phyloP scores from a whole-genome alignment of 2,888 invertebrate genomes.

The Ochlodes sylvanus region DNA sequence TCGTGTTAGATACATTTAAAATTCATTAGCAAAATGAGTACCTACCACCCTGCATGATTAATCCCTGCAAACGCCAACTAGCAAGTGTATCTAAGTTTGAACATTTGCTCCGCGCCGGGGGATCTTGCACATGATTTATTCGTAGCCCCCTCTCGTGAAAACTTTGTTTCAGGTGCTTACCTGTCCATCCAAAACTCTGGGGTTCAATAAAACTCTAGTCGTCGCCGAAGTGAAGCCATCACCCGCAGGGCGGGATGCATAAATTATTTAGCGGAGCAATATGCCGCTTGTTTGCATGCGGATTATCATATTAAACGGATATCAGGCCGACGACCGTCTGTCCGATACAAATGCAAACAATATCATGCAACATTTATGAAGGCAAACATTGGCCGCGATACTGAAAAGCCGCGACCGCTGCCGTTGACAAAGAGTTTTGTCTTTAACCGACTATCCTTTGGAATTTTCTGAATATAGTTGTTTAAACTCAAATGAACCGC shows the following conservation, averaged over 20 bases:
- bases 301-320: constrained; percentile 85
- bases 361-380: constrained; percentile 78
- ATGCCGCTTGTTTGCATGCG: constrained; percentile 81
- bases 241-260: constrained; percentile 77
- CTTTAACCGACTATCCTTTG: constrained; percentile 17
- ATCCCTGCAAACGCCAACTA: constrained; percentile 38
- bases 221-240: constrained; percentile 71
- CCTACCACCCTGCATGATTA: constrained; percentile 42
- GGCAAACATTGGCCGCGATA: constrained; percentile 58
- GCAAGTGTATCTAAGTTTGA: constrained; percentile 39
- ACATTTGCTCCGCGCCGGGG: constrained; percentile 33
- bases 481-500: neutral
- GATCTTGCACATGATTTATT: constrained; percentile 58
- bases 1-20: constrained; percentile 18
- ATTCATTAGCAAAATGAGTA: constrained; percentile 40
- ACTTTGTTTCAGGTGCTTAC: constrained; percentile 58
- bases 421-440: constrained; percentile 41
- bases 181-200: constrained; percentile 60
- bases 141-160: constrained; percentile 50
- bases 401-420: constrained; percentile 49
- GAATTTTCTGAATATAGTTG: constrained; percentile 19
- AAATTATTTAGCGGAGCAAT: constrained; percentile 82
- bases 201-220: constrained; percentile 72
- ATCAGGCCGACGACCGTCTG: constrained; percentile 70
- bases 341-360: constrained; percentile 77